Evolutionary conservation across 2,797 vertebrate genomes (phyloP).

Genomic region (Paramormyrops hopkinsi): DNA sequence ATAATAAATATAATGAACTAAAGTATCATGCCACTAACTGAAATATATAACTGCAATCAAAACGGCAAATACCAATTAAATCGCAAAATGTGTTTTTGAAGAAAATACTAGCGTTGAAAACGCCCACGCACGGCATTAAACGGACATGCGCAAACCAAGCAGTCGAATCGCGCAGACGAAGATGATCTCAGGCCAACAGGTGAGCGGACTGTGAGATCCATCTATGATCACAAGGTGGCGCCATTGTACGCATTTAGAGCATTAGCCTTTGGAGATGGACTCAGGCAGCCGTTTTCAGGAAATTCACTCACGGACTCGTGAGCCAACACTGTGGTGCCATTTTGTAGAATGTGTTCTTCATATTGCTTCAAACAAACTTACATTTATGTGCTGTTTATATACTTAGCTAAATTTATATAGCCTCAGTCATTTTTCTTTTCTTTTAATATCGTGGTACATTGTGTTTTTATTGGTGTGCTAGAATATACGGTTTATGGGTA

Average conservation of each 20-base stretch:
- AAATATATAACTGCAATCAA: neutral
- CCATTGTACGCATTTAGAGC: conserved; percentile 1
- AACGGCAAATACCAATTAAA: neutral
- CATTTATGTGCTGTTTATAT: neutral
- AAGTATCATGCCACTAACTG: neutral
- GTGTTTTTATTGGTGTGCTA: neutral
- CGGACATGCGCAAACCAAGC: neutral
- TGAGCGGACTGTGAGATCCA: neutral
- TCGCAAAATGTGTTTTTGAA: neutral
- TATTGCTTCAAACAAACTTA: neutral
- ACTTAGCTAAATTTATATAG: neutral
- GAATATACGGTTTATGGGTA: neutral
- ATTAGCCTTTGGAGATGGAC: neutral
- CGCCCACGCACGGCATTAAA: neutral
- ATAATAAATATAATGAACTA: neutral
- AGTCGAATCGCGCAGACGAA: neutral
- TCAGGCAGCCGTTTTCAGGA: neutral
- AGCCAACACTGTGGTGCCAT: conserved; percentile 17
- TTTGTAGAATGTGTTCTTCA: conserved; percentile 14
- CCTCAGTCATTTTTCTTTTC: neutral
- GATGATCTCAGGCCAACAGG: neutral
- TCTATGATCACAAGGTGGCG: conserved; percentile 4
- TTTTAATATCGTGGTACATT: neutral
- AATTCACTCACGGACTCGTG: neutral
- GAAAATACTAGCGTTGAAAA: neutral